These are phyloP conservation scores for Ceratosolen solmsi DNA, from an alignment of 1,140 invertebrate species.

Conservation along the genomic window DNA sequence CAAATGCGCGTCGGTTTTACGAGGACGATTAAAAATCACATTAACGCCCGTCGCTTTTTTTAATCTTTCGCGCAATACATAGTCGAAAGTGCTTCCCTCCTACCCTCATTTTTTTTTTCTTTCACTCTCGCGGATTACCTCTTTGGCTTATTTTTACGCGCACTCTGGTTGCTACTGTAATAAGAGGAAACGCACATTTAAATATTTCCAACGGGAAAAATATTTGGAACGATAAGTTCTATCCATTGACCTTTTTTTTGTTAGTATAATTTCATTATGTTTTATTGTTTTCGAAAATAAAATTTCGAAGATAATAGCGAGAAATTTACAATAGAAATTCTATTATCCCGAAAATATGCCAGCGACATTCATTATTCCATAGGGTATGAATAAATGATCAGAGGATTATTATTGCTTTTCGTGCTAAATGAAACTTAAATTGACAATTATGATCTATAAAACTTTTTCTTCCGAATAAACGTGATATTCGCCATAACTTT, in stretches of 20 bases:
- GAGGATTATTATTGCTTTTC: neutral
- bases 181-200: neutral
- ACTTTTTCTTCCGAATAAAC: neutral
- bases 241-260: neutral
- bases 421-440: neutral
- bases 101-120: neutral
- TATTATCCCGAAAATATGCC: too few species aligned
- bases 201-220: neutral
- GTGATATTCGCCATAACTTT: neutral
- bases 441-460: neutral
- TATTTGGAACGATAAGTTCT: neutral
- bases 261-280: neutral
- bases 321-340: constrained; percentile 1
- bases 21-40: constrained; percentile 53
- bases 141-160: neutral
- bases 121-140: neutral
- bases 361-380: neutral
- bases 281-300: neutral
- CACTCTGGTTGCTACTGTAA: neutral
- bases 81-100: neutral
- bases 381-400: neutral
- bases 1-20: constrained; percentile 40
- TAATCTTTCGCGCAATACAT: constrained; percentile 6
- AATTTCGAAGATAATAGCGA: neutral
- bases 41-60: constrained; percentile 43